A percentile compares a stretch with the other conserved stretches of the same genome.
Conservation (phyloP, 1,140 invertebrate species). For the Lycorma delicatula region DNA sequence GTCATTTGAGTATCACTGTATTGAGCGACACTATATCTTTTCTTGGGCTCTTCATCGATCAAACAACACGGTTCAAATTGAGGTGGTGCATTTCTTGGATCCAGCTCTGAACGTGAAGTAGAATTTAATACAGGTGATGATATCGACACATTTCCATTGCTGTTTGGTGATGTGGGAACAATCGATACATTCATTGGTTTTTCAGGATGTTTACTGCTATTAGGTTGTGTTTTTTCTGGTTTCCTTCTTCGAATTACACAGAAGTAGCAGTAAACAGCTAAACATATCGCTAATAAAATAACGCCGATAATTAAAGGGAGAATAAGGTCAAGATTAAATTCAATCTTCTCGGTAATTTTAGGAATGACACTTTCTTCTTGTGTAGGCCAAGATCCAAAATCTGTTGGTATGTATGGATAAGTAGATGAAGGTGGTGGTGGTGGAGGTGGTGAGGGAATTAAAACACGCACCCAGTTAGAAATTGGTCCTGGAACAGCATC, state of each 20-base stretch:
- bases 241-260: constrained; percentile 37
- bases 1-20: constrained; percentile 22
- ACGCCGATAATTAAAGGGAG: constrained; percentile 38
- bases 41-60: constrained; percentile 36
- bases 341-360: constrained; percentile 28
- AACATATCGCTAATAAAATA: constrained; percentile 35
- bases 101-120: constrained; percentile 10
- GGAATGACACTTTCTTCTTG: constrained; percentile 31
- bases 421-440: constrained; percentile 39
- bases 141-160: constrained; percentile 22
- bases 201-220: constrained; percentile 22
- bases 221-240: constrained; percentile 21
- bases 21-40: constrained; percentile 41
- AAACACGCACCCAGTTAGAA: constrained; percentile 47
- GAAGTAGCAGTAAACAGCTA: constrained; percentile 41
- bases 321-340: constrained; percentile 35
- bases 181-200: constrained; percentile 31
- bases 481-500: constrained; percentile 39
- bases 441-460: constrained; percentile 41
- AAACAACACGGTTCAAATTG: constrained; percentile 31
- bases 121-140: constrained; percentile 19
- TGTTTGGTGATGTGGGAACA: constrained; percentile 26
- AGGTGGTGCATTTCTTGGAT: constrained; percentile 22
- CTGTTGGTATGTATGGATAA: constrained; percentile 33
- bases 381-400: constrained; percentile 30